These are phyloP conservation scores for Orius insidiosus DNA, from an alignment of 1,140 invertebrate genomes.

Conservation along the genomic window DNA sequence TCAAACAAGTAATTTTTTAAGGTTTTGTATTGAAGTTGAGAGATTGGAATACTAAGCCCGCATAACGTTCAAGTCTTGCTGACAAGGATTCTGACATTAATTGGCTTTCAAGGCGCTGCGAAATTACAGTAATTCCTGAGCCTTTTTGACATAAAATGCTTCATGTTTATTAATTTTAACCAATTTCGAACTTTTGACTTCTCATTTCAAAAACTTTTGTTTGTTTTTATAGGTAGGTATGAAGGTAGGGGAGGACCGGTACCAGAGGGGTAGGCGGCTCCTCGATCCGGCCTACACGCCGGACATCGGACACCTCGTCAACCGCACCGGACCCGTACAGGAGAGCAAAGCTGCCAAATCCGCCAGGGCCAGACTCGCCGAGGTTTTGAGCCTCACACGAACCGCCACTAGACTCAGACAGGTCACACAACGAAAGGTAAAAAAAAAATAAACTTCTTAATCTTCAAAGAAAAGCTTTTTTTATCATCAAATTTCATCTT, in stretches of 20 bases:
- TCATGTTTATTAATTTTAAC: too few species aligned
- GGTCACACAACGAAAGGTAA: conserved; percentile 13
- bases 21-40: too few species aligned
- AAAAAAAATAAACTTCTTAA: too few species aligned
- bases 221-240: conserved; percentile 7
- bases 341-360: conserved; percentile 21
- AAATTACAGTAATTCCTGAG: too few species aligned
- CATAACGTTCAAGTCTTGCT: too few species aligned
- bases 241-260: conserved; percentile 13
- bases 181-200: too few species aligned
- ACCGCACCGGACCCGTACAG: conserved; percentile 24
- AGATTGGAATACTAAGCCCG: too few species aligned
- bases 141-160: too few species aligned
- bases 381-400: conserved; percentile 32
- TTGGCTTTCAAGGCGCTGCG: too few species aligned
- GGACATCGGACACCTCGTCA: conserved; percentile 39
- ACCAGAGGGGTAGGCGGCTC: conserved; percentile 2
- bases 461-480: too few species aligned
- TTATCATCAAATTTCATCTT: background rate
- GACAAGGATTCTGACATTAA: too few species aligned
- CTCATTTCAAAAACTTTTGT: background rate
- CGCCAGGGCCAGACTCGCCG: conserved; percentile 27
- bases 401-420: conserved; percentile 15
- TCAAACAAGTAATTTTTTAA: too few species aligned
- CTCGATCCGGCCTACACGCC: conserved; percentile 31